Percentiles rank a stretch among this genome's conserved stretches.
phyloP scores from a whole-genome alignment of 1,140 invertebrate genomes.

The Ceratoteleas bidentatus region DNA sequence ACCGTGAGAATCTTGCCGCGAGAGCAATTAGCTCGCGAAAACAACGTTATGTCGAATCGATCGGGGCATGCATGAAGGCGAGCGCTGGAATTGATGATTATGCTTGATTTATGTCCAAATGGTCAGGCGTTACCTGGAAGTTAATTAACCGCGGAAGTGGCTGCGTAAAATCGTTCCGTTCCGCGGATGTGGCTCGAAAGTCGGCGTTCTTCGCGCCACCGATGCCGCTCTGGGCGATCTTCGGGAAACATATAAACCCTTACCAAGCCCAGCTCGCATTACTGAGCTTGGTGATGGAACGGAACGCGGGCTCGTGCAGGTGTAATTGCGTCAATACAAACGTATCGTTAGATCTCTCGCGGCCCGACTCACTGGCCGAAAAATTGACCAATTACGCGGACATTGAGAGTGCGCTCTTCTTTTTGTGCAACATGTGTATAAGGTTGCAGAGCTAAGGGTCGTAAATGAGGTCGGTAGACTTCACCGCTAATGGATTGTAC shows the following conservation, averaged over 20 bases:
- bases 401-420: slow-evolving; percentile 32
- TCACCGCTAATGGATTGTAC: slow-evolving; percentile 25
- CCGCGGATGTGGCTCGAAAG: slow-evolving; percentile 44
- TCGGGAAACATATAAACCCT: slow-evolving; percentile 68
- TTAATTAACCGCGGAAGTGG: slow-evolving; percentile 46
- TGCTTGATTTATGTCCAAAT: slow-evolving; percentile 59
- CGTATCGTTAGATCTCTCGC: slow-evolving; percentile 20
- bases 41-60: slow-evolving; percentile 57
- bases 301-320: slow-evolving; percentile 51
- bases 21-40: slow-evolving; percentile 27
- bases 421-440: background rate
- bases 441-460: background rate
- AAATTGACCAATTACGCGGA: slow-evolving; percentile 45
- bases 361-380: slow-evolving; percentile 18
- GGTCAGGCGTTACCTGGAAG: slow-evolving; percentile 43
- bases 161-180: slow-evolving; percentile 62
- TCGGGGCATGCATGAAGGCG: slow-evolving; percentile 43
- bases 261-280: slow-evolving; percentile 49
- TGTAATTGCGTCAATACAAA: slow-evolving; percentile 62
- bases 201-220: slow-evolving; percentile 63
- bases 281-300: no score
- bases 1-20: slow-evolving; percentile 25
- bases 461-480: slow-evolving; percentile 26
- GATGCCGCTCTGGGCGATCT: slow-evolving; percentile 53
- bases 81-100: slow-evolving; percentile 48